Base-by-base conservation (phyloP, 2,888 invertebrate genomes). In the Callinectes sapidus region DNA sequence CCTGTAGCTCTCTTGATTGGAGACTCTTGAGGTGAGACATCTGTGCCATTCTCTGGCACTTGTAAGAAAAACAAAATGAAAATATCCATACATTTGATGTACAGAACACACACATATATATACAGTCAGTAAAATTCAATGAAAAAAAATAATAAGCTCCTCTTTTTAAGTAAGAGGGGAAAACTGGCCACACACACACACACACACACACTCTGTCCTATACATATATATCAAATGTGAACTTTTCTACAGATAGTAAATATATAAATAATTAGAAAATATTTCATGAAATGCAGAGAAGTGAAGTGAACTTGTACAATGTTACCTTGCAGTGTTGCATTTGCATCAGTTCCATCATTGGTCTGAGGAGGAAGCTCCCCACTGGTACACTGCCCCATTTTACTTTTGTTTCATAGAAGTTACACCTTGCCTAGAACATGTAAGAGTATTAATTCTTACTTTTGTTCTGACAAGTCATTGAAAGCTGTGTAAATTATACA, bases 341-440 rank as follows among this genome's bases (percentile, higher is more conserved):
- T n/a, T 66, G 54, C 23, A 35, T 92, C 90, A 88, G 32, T 55
- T n/a, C 23, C 81, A 87, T 92, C 88, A 77, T 13, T 28, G 32
- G 61, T 90, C 23, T 61, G 90, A 8, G 92, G 92, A 23, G 92
- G 92, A 23, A 92, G 54, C 77, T 92, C 92, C 66, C 92, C 92
- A 90, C 92, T 92, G 55, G 92, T 92, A 66, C 92, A 92, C 90
- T 92, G 92, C 14, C 92, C 92, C 92, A 92, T 92, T 18, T 88
- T 90, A 66, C 35, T 66, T 48, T 32, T 86, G 28, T 10, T 13
- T 23, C 71, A 71, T 71, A 71, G 71, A 18, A 71, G 71, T 71
- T 71, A 28, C 28, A 71, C 71, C n/a, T 28, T 28, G 28, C 71
- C 71, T 71, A 28, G 71, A 71, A 28, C 18, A 28, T 10, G 71